phyloP scores from a whole-genome alignment of 2,113 vertebrate genomes.

The Triplophysa siluroides region DNA sequence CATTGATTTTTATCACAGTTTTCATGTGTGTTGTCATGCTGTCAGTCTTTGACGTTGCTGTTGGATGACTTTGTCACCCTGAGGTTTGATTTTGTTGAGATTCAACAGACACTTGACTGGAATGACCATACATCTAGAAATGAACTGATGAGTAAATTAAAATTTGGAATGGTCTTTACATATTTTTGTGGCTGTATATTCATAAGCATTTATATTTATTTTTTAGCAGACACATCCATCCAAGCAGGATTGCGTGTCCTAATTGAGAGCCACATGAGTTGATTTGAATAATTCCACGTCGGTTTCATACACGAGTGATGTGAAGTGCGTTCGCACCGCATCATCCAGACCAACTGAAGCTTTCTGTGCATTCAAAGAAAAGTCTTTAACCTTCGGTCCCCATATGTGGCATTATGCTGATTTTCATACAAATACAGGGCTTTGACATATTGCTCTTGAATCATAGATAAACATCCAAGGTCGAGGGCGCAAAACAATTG shows the following conservation, averaged over 20 bases:
- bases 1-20: too few species aligned
- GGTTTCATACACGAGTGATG: constrained; percentile 22
- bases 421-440: constrained; percentile 59
- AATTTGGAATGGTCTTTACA: too few species aligned
- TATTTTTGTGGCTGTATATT: too few species aligned
- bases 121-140: too few species aligned
- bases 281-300: constrained; percentile 41
- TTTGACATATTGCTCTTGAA: constrained; percentile 45
- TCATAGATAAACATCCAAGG: constrained; percentile 55
- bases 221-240: too few species aligned
- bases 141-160: too few species aligned
- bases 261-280: neutral
- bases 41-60: too few species aligned
- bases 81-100: too few species aligned
- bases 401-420: constrained; percentile 43
- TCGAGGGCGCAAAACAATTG: constrained; percentile 61
- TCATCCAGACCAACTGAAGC: constrained; percentile 13
- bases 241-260: neutral
- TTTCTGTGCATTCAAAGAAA: constrained; percentile 27
- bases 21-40: too few species aligned
- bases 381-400: constrained; percentile 20
- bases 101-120: too few species aligned
- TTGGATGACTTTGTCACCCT: too few species aligned
- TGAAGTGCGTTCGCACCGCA: constrained; percentile 26
- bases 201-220: too few species aligned